phyloP scores from a whole-genome alignment of 2,888 invertebrate genomes.

The Cryptophagus acutangulus region DNA sequence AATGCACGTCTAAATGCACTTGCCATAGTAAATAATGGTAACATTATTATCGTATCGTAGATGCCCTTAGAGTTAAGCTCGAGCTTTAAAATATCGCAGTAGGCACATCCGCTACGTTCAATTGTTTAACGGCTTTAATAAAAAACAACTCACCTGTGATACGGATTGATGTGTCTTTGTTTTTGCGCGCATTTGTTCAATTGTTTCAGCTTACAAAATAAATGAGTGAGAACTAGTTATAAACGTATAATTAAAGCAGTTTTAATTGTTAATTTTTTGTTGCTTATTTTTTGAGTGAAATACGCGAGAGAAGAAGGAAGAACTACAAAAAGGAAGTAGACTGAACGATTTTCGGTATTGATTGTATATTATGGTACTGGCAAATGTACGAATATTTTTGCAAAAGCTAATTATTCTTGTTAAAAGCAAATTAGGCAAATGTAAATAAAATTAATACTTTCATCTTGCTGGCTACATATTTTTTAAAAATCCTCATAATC shows the following conservation, averaged over 20 bases:
- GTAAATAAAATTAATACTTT: slow-evolving; percentile 22
- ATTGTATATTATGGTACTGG: no score
- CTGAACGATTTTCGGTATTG: no score
- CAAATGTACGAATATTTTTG: no score
- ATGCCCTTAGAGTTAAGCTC: slow-evolving; percentile 27
- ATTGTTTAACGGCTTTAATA: slow-evolving; percentile 28
- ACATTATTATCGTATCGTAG: slow-evolving; percentile 21
- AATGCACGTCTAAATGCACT: neutral
- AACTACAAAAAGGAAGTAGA: no score
- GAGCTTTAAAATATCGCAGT: slow-evolving; percentile 25
- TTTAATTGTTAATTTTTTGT: slow-evolving; percentile 18
- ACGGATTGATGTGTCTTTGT: slow-evolving; percentile 28
- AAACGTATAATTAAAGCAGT: slow-evolving; percentile 12
- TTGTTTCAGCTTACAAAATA: slow-evolving; percentile 15
- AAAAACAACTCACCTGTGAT: slow-evolving; percentile 27
- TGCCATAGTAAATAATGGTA: slow-evolving; percentile 1
- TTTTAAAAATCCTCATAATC: slow-evolving; percentile 42
- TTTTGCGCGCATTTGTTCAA: slow-evolving; percentile 22
- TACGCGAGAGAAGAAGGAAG: no score
- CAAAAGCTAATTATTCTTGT: slow-evolving; percentile 2
- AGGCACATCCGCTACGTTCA: slow-evolving; percentile 27
- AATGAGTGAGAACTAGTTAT: slow-evolving; percentile 14
- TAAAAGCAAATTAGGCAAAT: slow-evolving; percentile 21
- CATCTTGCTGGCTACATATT: slow-evolving; percentile 31
- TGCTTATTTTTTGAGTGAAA: no score